These are phyloP conservation scores for Globia sparganii DNA, from an alignment of 2,888 invertebrate species.

Conservation along the genomic window DNA sequence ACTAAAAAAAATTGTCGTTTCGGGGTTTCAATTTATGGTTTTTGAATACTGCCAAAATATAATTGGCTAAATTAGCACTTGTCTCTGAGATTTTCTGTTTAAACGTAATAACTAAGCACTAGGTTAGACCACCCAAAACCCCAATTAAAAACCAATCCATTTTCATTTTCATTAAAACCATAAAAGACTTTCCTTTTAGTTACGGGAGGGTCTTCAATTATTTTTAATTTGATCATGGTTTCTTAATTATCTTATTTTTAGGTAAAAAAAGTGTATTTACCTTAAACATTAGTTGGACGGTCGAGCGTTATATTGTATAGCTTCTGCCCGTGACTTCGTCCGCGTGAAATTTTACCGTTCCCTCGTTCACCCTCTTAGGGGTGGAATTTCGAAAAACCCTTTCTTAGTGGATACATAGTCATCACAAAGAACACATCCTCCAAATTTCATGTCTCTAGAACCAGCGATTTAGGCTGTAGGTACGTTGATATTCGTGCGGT, in stretches of 20 bases:
- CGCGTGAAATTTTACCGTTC: too few relatives aligned
- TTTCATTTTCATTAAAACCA: conserved; percentile 44
- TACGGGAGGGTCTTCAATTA: conserved; percentile 49
- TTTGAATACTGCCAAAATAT: not conserved
- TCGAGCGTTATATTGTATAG: not conserved
- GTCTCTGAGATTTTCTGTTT: not conserved
- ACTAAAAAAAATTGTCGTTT: not conserved
- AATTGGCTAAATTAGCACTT: not conserved
- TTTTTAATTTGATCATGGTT: conserved; percentile 57
- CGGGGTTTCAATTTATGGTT: not conserved
- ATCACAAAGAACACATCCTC: too few relatives aligned
- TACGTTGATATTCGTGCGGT: too few relatives aligned
- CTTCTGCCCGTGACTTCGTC: too few relatives aligned
- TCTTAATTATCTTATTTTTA: conserved; percentile 39
- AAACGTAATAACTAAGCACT: not conserved
- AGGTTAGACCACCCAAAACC: not conserved
- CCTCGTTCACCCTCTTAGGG: too few relatives aligned
- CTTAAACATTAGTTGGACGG: conserved; percentile 29
- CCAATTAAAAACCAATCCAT: conserved; percentile 20
- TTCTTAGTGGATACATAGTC: too few relatives aligned
- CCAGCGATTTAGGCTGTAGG: too few relatives aligned
- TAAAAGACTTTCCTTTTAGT: conserved; percentile 49
- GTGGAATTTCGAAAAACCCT: too few relatives aligned
- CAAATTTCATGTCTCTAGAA: too few relatives aligned
- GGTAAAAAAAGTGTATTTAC: conserved; percentile 43